Percentiles rank a stretch among this genome's conserved stretches.
These are phyloP conservation scores for Hemicentrotus pulcherrimus DNA, from an alignment of 35 echinoderm and acorn worm genomes.

Conservation along the genomic window DNA sequence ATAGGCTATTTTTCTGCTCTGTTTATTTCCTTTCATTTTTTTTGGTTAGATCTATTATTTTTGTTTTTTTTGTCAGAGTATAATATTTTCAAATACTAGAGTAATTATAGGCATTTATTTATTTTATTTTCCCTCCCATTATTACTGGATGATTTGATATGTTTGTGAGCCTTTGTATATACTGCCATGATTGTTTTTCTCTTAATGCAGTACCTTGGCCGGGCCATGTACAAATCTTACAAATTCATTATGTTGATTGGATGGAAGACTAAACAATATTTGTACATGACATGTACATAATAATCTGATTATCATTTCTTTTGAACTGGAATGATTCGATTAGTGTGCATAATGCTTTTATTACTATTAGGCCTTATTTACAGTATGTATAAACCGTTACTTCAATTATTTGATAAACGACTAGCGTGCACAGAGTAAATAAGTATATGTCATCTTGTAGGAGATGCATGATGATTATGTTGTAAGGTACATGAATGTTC, in stretches of 20 bases:
- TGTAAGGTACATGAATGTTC: background rate
- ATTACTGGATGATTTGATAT: conserved; percentile 5
- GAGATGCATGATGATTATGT: background rate
- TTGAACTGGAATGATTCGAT: background rate
- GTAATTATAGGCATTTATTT: background rate
- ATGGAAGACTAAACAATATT: background rate
- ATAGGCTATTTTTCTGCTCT: background rate
- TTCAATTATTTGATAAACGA: background rate
- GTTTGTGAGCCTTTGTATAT: conserved; percentile 41
- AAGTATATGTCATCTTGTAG: background rate
- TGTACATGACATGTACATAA: conserved; percentile 1
- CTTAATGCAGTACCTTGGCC: conserved; percentile 52
- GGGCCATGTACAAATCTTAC: conserved; percentile 25
- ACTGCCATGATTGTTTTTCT: conserved; percentile 44
- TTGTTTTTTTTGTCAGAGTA: background rate
- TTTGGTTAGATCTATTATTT: background rate
- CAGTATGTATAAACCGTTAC: background rate
- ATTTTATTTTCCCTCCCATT: background rate
- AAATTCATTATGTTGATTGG: conserved; percentile 1
- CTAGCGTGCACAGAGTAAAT: background rate
- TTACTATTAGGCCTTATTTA: conserved; percentile 13
- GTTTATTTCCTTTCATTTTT: background rate
- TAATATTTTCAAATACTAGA: background rate
- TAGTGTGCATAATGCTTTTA: background rate
- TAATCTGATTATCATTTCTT: background rate